A percentile compares a stretch with the other conserved stretches of the same genome.
phyloP scores from a whole-genome alignment of 1,140 invertebrate species.

The Cotesia typhae region DNA sequence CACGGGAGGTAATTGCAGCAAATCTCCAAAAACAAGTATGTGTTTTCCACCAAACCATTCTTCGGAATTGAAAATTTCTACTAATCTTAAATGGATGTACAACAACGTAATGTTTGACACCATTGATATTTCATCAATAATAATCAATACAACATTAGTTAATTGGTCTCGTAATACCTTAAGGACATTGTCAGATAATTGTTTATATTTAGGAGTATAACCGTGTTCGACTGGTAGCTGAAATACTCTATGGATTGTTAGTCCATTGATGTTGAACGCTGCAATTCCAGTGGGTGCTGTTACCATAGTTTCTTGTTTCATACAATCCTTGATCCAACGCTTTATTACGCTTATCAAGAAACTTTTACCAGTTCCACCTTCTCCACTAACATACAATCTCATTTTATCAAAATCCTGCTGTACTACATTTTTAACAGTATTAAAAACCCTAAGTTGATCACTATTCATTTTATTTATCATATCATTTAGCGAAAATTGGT shows the following conservation, averaged over 20 bases:
- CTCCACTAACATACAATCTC: constrained; percentile 5
- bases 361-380: constrained; percentile 24
- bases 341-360: constrained; percentile 15
- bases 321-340: not conserved
- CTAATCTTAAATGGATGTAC: constrained; percentile 21
- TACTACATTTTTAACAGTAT: not conserved
- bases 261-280: constrained; percentile 19
- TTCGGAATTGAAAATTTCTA: constrained; percentile 19
- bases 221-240: constrained; percentile 23
- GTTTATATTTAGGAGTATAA: constrained; percentile 12
- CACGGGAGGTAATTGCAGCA: constrained; percentile 15
- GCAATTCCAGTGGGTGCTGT: constrained; percentile 27
- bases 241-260: constrained; percentile 21
- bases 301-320: not conserved
- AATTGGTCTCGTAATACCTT: constrained; percentile 21
- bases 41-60: constrained; percentile 22
- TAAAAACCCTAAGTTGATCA: constrained; percentile 8
- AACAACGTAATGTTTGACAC: constrained; percentile 24
- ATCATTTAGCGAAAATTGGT: not conserved
- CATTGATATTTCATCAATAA: constrained; percentile 30
- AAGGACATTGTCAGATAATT: constrained; percentile 16
- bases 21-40: constrained; percentile 25
- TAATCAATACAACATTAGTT: constrained; percentile 14
- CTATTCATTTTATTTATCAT: not conserved
- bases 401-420: not conserved